Evolutionary conservation across 2,888 invertebrate species (phyloP).

Genomic region (Eupithecia vulgata): DNA sequence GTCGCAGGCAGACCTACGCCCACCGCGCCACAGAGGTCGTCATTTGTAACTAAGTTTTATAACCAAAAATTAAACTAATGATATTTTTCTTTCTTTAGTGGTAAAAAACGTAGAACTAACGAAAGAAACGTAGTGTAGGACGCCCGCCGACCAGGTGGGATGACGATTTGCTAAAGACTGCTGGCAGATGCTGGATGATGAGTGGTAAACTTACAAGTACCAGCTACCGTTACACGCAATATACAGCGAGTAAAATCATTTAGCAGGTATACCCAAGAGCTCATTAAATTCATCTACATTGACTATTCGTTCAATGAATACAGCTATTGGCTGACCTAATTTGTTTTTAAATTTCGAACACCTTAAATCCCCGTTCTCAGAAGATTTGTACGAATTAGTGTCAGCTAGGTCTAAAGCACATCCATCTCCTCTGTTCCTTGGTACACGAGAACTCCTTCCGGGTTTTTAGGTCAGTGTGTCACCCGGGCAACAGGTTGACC

Average conservation of each 20-base stretch:
- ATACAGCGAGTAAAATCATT: too few relatives aligned
- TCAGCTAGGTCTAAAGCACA: background rate
- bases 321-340: background rate
- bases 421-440: background rate
- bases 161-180: too few relatives aligned
- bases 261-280: too few relatives aligned
- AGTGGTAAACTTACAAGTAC: too few relatives aligned
- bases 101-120: too few relatives aligned
- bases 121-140: too few relatives aligned
- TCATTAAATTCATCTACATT: background rate
- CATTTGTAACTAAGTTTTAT: background rate
- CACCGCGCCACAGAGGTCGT: too few relatives aligned
- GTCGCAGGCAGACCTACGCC: too few relatives aligned
- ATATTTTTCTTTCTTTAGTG: too few relatives aligned
- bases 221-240: too few relatives aligned
- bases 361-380: background rate
- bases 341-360: background rate
- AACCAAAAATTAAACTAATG: background rate
- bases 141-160: too few relatives aligned
- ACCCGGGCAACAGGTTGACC: slow-evolving; percentile 53
- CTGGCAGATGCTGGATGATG: too few relatives aligned
- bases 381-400: background rate
- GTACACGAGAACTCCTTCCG: slow-evolving; percentile 5
- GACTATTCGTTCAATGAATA: background rate
- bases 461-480: slow-evolving; percentile 57